Evolutionary conservation across 2,113 vertebrate genomes (phyloP), one percentile per base, ranked within the genome.

Genomic region (Aphyosemion australe): DNA sequence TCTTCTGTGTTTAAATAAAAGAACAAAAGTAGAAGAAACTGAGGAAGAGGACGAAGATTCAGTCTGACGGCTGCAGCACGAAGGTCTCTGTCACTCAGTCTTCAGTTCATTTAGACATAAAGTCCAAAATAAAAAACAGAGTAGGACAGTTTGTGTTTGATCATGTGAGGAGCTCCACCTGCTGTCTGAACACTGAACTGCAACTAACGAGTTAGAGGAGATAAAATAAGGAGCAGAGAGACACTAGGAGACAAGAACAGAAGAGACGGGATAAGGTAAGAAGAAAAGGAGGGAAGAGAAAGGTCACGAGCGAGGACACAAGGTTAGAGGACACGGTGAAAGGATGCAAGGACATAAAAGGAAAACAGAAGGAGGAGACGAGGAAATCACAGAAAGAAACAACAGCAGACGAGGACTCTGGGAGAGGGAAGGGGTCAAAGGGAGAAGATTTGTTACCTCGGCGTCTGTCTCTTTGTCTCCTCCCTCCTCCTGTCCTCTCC

Each of bases 391-490:
- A 37, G 6, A 37, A 8, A 10, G 9, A 7, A 37, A 37, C 7
- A 10, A 37, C 7, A 37, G 34, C 1, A 46, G 9, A 12, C 1
- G 26, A n/a, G 12, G 16, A 20, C 14, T n/a, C 18, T 14, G 12
- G 3, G 8, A 43, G 8, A 26, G 4, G 21, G 16, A 32, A 63
- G 18, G 41, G 1, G 18, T 37, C 18, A 60, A 20, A 15, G 60
- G 52, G 14, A n/a, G 18, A 20, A 18, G 11, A 43, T 43, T n/a
- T 60, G 21, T 78, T 47, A 88, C 86, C 82, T 84, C 2, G 78
- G 80, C 5, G 41, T 42, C 41, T 5, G 10, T 4, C 41, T 42
- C 41, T 12, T 12, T 39, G 37, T 60, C 47, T 39, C 56, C 34
- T 41, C 50, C n/a, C 1, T 18, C 7, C 16, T 51, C n/a, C 0